phyloP scores from a whole-genome alignment of 2,888 invertebrate genomes.

The Mesorhabditis sp. region DNA sequence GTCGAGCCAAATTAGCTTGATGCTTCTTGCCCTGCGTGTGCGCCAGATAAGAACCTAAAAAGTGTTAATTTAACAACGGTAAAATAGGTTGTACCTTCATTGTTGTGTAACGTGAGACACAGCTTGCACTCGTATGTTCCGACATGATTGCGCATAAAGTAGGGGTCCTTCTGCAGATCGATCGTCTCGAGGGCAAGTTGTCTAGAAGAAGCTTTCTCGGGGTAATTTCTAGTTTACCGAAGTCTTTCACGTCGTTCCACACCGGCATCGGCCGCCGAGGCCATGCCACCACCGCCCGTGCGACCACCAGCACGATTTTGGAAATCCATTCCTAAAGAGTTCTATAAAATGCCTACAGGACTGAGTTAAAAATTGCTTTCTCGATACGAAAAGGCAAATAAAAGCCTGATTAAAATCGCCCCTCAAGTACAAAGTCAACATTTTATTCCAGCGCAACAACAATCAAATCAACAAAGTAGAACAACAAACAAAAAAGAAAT shows the following conservation, averaged over 20 bases:
- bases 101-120: slow-evolving; percentile 95
- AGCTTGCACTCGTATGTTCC: slow-evolving; percentile 97
- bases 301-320: slow-evolving; percentile 98
- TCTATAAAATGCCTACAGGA: neutral
- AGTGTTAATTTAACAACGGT: slow-evolving; percentile 59
- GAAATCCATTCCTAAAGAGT: slow-evolving; percentile 78
- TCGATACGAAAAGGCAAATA: neutral
- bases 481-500: neutral
- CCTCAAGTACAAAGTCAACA: neutral
- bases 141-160: slow-evolving; percentile 99
- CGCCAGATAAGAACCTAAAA: slow-evolving; percentile 84
- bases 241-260: slow-evolving; percentile 71
- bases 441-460: neutral
- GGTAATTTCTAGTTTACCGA: slow-evolving; percentile 15
- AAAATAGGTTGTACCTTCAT: slow-evolving; percentile 64
- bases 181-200: slow-evolving; percentile 96
- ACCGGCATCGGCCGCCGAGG: slow-evolving; percentile 97
- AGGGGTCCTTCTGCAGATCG: slow-evolving; percentile 97
- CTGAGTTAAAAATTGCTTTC: neutral
- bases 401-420: neutral
- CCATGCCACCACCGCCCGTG: slow-evolving; percentile 97
- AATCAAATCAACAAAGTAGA: slow-evolving; percentile 3
- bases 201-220: slow-evolving; percentile 79
- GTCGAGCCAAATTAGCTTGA: slow-evolving; percentile 92
- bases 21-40: slow-evolving; percentile 99